phyloP scores from a whole-genome alignment of 2,797 vertebrate species.

The Florisuga fusca region DNA sequence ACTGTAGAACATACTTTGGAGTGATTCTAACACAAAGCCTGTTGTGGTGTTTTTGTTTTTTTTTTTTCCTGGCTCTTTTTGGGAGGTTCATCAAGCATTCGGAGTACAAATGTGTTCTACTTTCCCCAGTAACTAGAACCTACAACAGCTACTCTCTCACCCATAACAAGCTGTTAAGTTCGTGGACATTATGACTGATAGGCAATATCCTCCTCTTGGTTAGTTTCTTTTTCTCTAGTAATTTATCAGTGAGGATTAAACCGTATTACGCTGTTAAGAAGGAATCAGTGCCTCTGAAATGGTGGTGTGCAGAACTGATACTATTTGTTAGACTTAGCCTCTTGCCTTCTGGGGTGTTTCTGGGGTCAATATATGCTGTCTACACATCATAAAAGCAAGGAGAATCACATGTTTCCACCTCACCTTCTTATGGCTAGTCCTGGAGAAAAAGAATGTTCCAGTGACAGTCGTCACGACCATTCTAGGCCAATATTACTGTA shows the following conservation, averaged over 20 bases:
- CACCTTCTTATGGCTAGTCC: not conserved
- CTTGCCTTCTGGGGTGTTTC: not conserved
- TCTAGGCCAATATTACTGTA: not conserved
- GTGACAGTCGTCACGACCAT: not conserved
- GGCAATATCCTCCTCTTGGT: not conserved
- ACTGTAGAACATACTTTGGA: not conserved
- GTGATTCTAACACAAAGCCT: not conserved
- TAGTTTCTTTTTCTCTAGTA: not conserved
- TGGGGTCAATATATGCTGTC: not conserved
- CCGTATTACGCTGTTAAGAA: not conserved
- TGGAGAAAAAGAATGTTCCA: not conserved
- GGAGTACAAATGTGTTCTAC: not conserved
- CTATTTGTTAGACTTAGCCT: not conserved
- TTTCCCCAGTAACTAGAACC: not conserved
- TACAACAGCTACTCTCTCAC: not conserved
- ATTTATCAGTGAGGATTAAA: not conserved
- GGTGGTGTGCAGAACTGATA: not conserved
- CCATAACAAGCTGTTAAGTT: not conserved
- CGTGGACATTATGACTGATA: not conserved
- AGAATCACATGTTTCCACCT: not conserved
- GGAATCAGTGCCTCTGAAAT: not conserved
- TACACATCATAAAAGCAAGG: not conserved
- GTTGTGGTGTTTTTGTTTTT: not conserved
- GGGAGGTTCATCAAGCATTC: not conserved
- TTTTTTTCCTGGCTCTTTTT: not conserved